phyloP scores from a whole-genome alignment of 1,140 invertebrate species.

The Apocrypta bakeri region DNA sequence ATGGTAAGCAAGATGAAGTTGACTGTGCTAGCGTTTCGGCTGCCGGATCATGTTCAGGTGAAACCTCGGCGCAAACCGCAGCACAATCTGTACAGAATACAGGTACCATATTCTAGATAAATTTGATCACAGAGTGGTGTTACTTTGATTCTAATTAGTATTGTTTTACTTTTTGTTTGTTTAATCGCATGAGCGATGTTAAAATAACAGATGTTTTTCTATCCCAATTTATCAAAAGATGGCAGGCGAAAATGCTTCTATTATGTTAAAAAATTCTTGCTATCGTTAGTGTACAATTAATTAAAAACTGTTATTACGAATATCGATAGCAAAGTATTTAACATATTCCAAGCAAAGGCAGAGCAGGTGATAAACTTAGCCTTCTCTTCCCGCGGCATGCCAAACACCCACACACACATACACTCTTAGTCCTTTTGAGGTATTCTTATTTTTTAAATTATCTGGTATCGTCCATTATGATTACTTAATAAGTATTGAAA shows the following conservation, averaged over 20 bases:
- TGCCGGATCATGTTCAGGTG: conserved; percentile 58
- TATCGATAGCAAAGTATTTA: conserved; percentile 37
- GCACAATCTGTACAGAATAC: conserved; percentile 68
- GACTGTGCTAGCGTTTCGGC: conserved; percentile 67
- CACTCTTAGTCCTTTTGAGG: conserved; percentile 37
- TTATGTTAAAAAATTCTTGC: conserved; percentile 46
- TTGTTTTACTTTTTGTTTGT: conserved; percentile 2
- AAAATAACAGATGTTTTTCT: conserved; percentile 17
- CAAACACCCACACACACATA: conserved; percentile 62
- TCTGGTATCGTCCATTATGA: conserved; percentile 1
- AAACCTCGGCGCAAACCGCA: conserved; percentile 56
- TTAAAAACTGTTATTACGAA: neutral
- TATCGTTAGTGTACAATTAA: neutral
- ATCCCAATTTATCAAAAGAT: conserved; percentile 38
- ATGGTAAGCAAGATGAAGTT: conserved; percentile 71
- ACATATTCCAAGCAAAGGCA: conserved; percentile 51
- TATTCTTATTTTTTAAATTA: conserved; percentile 33
- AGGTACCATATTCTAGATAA: conserved; percentile 62
- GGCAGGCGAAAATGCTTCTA: conserved; percentile 51
- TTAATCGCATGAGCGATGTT: conserved; percentile 36
- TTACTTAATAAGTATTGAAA: conserved; percentile 41
- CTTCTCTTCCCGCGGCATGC: conserved; percentile 55
- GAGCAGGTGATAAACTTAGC: conserved; percentile 47
- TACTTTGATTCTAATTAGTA: conserved; percentile 6
- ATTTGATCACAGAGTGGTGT: neutral